Evolutionary conservation across 2,888 invertebrate species (phyloP), one percentile per base, ranked within the genome.

Genomic region (Emmelina monodactyla): DNA sequence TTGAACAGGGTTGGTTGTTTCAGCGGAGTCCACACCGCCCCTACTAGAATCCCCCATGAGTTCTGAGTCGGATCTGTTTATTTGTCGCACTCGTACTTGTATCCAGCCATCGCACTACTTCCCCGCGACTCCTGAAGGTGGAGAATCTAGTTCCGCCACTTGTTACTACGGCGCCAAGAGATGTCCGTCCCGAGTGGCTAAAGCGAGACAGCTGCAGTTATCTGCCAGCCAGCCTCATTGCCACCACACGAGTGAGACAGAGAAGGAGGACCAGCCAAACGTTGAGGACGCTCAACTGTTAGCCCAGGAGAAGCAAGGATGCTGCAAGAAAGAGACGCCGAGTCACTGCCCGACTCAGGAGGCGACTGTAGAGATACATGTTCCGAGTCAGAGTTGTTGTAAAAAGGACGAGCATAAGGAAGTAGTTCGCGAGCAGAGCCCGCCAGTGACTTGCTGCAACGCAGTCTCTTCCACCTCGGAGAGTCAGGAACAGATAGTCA

Each of bases 91-190:
- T 2, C 62, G 75, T 37, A 66, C 66, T 22, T 78, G 78, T 55
- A 68, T 75, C 22, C 75, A 72, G 37, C 76, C 78, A 0, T 73
- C 78, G 0, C 75, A 76, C 45, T 76, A 78, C 53, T 73, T 70
- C 56, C 65, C 63, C 9, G 65, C 72, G 1, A 43, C 38, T 7
- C 4, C 3, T 6, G 3, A 14, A 5, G 25, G 22, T 30, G 50
- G 58, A 0, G 62, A 60, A 1, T 42, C 50, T 3, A 33, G 44
- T 3, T 44, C 44, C 47, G 53, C 62, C 31, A 61, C 68, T 0
- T 79, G 78, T 47, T 58, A 52, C 43, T 79, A 66, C 44, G 78
- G 78, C 28, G 69, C 78, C 2, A 69, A 68, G 37, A 53, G 51
- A 11, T 79, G 78, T 43, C 73, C 76, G 0, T 73, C 78, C 0